Evolutionary conservation across 2,888 invertebrate species (phyloP).

Genomic region (Trissoscelio sp.): DNA sequence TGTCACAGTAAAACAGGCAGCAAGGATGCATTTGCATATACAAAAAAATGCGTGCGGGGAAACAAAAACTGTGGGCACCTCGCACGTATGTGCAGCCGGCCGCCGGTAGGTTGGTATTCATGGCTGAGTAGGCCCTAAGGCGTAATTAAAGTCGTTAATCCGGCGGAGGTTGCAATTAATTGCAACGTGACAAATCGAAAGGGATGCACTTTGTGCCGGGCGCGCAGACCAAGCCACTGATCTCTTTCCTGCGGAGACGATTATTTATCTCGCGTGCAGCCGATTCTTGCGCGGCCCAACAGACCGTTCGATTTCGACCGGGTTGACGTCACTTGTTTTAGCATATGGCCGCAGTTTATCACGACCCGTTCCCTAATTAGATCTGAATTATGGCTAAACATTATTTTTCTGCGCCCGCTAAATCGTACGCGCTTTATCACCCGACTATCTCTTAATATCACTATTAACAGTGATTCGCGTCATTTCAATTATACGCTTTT

Average conservation of each 20-base stretch:
- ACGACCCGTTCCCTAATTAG: conserved; percentile 62
- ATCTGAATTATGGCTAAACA: conserved; percentile 63
- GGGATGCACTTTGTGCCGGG: conserved; percentile 67
- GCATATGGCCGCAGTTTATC: conserved; percentile 62
- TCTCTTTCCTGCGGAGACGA: conserved; percentile 67
- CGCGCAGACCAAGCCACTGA: conserved; percentile 65
- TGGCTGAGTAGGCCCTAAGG: conserved; percentile 66
- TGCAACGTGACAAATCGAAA: conserved; percentile 77
- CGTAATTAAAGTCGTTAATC: conserved; percentile 76
- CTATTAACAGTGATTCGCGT: conserved; percentile 25
- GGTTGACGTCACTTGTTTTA: conserved; percentile 62
- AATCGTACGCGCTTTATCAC: conserved; percentile 54
- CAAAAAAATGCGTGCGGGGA: conserved; percentile 55
- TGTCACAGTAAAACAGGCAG: conserved; percentile 69
- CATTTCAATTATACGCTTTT: conserved; percentile 43
- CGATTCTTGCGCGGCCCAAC: conserved; percentile 63
- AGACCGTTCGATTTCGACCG: conserved; percentile 51
- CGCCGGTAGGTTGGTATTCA: conserved; percentile 53
- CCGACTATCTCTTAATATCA: conserved; percentile 43
- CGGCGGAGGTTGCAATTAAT: conserved; percentile 76
- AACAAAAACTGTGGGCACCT: conserved; percentile 54
- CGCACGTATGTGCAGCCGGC: conserved; percentile 39
- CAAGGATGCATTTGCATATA: conserved; percentile 68
- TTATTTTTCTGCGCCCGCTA: conserved; percentile 49
- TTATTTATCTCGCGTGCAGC: conserved; percentile 70